Evolutionary conservation across 1,140 invertebrate species (phyloP).

Genomic region (Ylistrum balloti): DNA sequence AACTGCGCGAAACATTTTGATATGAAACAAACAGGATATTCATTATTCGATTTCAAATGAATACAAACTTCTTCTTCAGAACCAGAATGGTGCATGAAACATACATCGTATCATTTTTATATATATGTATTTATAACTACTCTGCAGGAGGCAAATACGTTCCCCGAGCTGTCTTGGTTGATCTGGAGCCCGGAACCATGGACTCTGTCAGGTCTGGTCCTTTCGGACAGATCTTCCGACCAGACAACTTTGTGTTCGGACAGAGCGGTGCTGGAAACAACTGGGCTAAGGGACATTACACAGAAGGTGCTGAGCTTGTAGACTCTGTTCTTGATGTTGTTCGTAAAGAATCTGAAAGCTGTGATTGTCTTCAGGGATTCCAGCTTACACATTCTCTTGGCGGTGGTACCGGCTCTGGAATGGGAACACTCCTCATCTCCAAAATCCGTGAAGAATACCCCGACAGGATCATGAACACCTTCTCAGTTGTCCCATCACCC

Average conservation of each 20-base stretch:
- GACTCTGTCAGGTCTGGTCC: constrained; percentile 84
- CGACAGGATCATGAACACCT: constrained; percentile 95
- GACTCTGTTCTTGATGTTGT: constrained; percentile 91
- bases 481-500: constrained; percentile 94
- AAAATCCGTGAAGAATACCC: constrained; percentile 86
- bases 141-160: constrained; percentile 90
- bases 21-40: no score
- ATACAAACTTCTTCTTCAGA: no score
- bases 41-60: no score
- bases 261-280: constrained; percentile 89
- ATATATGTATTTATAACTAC: neutral
- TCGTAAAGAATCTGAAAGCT: constrained; percentile 91
- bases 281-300: constrained; percentile 37
- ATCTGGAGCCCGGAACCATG: constrained; percentile 82
- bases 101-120: neutral
- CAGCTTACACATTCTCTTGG: constrained; percentile 90
- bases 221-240: constrained; percentile 84
- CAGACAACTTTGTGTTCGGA: constrained; percentile 78
- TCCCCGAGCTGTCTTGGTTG: constrained; percentile 92
- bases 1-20: no score
- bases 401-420: constrained; percentile 79
- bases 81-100: no score
- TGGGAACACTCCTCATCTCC: constrained; percentile 85
- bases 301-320: constrained; percentile 80
- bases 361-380: constrained; percentile 91